Conservation (phyloP, 1,140 invertebrate genomes). For the Trichogramma pretiosum region DNA sequence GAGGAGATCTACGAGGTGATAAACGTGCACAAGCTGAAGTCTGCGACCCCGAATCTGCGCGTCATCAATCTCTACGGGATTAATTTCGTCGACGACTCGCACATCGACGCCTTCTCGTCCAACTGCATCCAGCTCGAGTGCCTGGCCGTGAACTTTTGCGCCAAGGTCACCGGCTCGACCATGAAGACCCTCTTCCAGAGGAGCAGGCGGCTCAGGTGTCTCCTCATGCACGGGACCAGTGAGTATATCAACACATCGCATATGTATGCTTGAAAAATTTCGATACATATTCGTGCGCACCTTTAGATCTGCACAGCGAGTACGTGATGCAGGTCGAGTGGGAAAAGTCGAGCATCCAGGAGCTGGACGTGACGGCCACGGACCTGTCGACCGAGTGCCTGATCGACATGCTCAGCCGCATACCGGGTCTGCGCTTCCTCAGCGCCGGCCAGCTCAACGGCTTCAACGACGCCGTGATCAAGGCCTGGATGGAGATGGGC, state of each 20-base stretch:
- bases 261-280: neutral
- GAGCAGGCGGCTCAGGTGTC: conserved; percentile 82
- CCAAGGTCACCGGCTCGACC: conserved; percentile 93
- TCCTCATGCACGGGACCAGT: conserved; percentile 96
- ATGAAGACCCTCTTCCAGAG: conserved; percentile 90
- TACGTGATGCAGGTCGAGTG: conserved; percentile 92
- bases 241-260: conserved; percentile 31
- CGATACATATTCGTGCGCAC: too few relatives aligned
- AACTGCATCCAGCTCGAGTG: conserved; percentile 94
- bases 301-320: conserved; percentile 74
- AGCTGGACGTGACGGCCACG: conserved; percentile 93
- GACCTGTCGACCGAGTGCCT: conserved; percentile 91
- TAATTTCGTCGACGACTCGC: conserved; percentile 96
- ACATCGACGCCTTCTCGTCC: conserved; percentile 95
- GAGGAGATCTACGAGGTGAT: conserved; percentile 99
- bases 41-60: conserved; percentile 86
- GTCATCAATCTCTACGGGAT: conserved; percentile 96
- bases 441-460: conserved; percentile 94
- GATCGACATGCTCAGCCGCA: conserved; percentile 81
- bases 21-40: conserved; percentile 97
- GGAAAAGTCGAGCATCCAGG: conserved; percentile 90
- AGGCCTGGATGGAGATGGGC: conserved; percentile 80
- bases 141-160: conserved; percentile 91
- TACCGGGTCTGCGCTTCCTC: conserved; percentile 81
- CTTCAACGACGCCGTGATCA: conserved; percentile 89